Base-by-base conservation (phyloP, 2,113 vertebrate species). In the Pardalotus punctatus region DNA sequence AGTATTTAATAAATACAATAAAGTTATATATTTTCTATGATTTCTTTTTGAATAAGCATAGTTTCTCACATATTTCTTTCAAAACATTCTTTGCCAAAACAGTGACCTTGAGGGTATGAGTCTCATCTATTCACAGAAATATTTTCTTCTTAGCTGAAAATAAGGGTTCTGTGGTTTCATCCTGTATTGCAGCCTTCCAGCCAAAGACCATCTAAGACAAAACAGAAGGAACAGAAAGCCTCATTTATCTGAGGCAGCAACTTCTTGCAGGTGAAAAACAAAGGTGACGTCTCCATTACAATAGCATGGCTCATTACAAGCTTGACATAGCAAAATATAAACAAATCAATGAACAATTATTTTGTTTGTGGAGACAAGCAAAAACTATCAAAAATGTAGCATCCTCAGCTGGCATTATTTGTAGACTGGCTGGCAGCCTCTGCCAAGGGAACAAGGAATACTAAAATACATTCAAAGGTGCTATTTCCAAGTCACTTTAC, bases 1-100 rank as follows among this genome's bases (percentile, higher is more conserved):
- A 90, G 66, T 94, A 91, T 87, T 92, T 95, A 96, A 95, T 80
- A 95, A 96, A 90, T 60, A 64, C 18, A 53, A 91, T 92, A 23
- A 78, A 94, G 61, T 70, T 71, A 60, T 74, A 56, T 4, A 67
- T 94, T 91, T 77, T 66, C 60, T 74, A 56, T 21, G 22, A 56
- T 94, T 71, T 88, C 72, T 93, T 96, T 48, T 87, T 91, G 43
- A 93, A 84, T 67, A 88, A 86, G 42, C 31, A 33, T 48, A n/a
- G 62, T 88, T 91, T 83, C 64, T 79, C 23, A 81, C 10, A 20
- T 58, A 84, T 48, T 82, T 91, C 48, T 64, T 84, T 87, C 65
- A 76, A 84, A 92, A 64, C 4, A 27, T 57, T 64, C 28, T 81
- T 77, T 71, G 35, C 81, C 57, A 84, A 81, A 94, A 82, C 13